phyloP scores from a whole-genome alignment of 2,113 vertebrate species.

The Xiphophorus hellerii region DNA sequence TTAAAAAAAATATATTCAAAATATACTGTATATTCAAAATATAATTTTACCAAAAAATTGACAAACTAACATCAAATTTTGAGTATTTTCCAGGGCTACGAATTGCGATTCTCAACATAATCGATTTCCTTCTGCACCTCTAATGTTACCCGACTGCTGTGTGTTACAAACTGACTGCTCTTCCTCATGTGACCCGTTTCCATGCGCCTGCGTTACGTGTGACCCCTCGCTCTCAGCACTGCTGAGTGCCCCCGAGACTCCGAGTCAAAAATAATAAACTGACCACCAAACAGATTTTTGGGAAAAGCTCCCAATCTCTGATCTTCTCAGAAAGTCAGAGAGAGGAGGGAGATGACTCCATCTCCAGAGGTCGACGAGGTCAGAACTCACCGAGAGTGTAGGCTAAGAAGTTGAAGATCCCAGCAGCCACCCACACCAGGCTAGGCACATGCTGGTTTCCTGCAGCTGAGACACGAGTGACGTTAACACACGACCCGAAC shows the following conservation, averaged over 20 bases:
- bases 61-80: too few species aligned
- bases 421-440: slow-evolving; percentile 92
- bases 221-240: background rate
- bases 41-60: too few species aligned
- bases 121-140: too few species aligned
- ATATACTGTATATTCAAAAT: too few species aligned
- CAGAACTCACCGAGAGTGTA: slow-evolving; percentile 92
- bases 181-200: background rate
- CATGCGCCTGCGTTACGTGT: background rate
- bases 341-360: background rate
- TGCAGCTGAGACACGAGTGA: slow-evolving; percentile 78
- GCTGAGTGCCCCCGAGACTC: background rate
- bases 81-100: too few species aligned
- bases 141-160: background rate
- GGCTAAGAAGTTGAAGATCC: slow-evolving; percentile 94
- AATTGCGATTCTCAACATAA: too few species aligned
- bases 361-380: slow-evolving; percentile 24
- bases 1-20: too few species aligned
- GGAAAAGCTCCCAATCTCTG: background rate
- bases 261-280: background rate
- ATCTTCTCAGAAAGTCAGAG: background rate
- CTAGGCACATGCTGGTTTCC: slow-evolving; percentile 89
- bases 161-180: background rate
- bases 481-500: slow-evolving; percentile 21
- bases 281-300: background rate